phyloP scores from a whole-genome alignment of 2,797 vertebrate species.

The Pipistrellus pipistrellus region DNA sequence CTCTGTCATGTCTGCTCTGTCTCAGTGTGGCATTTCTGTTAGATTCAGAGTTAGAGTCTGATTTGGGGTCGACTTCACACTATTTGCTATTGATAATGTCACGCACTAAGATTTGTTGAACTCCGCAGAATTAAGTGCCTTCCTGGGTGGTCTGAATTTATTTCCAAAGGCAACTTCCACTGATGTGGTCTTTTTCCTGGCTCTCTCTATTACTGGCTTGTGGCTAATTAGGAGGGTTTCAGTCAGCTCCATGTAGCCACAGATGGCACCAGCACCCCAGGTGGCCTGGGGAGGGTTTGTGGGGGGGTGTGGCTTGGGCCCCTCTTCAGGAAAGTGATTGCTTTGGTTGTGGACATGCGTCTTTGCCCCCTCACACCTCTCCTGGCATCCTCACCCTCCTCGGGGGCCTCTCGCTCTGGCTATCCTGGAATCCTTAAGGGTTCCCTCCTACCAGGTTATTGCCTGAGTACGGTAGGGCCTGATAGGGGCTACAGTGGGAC shows the following conservation, averaged over 20 bases:
- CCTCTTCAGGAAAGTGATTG: not conserved
- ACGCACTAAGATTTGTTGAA: constrained; percentile 24
- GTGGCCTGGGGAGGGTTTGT: constrained; percentile 69
- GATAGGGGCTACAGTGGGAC: not conserved
- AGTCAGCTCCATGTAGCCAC: constrained; percentile 48
- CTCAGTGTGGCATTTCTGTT: not conserved
- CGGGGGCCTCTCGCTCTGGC: not conserved
- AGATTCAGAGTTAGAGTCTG: constrained; percentile 55
- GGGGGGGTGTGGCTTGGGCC: not conserved
- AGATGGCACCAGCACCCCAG: constrained; percentile 67
- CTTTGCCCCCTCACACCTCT: not conserved
- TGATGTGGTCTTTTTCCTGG: constrained; percentile 72
- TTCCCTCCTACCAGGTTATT: not conserved
- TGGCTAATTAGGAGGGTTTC: constrained; percentile 71
- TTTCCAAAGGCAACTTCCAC: constrained; percentile 63
- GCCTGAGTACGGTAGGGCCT: not conserved
- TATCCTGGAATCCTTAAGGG: not conserved
- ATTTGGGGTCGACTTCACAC: constrained; percentile 51
- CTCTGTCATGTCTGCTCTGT: not conserved
- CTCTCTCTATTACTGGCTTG: constrained; percentile 69
- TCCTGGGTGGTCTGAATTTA: constrained; percentile 77
- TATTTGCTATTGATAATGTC: constrained; percentile 67
- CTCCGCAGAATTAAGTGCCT: constrained; percentile 67
- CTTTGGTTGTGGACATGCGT: not conserved
- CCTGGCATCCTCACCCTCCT: not conserved